Evolutionary conservation across 2,113 vertebrate species (phyloP), one percentile per base, ranked within the genome.

Genomic region (Bucco capensis): DNA sequence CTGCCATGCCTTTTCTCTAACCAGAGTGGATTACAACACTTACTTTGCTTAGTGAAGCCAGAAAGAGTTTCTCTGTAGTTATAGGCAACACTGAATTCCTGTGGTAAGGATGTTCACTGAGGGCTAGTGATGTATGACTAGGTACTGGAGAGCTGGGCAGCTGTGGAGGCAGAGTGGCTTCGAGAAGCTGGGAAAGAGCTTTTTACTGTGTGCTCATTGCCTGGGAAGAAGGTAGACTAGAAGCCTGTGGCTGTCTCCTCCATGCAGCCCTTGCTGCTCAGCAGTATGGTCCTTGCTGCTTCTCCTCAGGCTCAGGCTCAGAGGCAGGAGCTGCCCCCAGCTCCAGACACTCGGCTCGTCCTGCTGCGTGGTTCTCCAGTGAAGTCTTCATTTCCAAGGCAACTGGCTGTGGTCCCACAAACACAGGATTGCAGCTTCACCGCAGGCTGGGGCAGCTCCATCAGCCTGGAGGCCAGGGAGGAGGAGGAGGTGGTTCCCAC

Each of bases 371-470:
- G 67, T 91, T 95, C 88, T 90, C 77, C 73, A 78, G 50, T 89
- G 88, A 53, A 89, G 85, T 83, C 57, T 85, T 96, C 66, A 96
- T 97, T 96, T 96, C 96, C 96, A 97, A 89, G 92, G 97, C 95
- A 97, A 93, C 96, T 93, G 65, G 91, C 90, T 73, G 74, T 86
- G 90, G 83, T 96, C 84, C 95, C 92, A 76, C 90, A 97, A 93
- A 96, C 94, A 94, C 2, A 69, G 86, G 83, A 66, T 93, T 92
- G 92, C 92, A 58, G 88, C 90, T 93, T 95, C 77, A 33, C 83
- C 24, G 37, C 93, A 78, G 95, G 86, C 96, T 86, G 85, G 93
- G 83, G 80, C 90, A 92, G 80, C 96, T 94, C 91, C 67, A 47
- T 91, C 93, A 91, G 96, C 93, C 64, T 15, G 30, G 37, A 2